Evolutionary conservation across 1,140 invertebrate genomes (phyloP), one percentile per base, ranked within the genome.

Genomic region (Drosophila jambulina): DNA sequence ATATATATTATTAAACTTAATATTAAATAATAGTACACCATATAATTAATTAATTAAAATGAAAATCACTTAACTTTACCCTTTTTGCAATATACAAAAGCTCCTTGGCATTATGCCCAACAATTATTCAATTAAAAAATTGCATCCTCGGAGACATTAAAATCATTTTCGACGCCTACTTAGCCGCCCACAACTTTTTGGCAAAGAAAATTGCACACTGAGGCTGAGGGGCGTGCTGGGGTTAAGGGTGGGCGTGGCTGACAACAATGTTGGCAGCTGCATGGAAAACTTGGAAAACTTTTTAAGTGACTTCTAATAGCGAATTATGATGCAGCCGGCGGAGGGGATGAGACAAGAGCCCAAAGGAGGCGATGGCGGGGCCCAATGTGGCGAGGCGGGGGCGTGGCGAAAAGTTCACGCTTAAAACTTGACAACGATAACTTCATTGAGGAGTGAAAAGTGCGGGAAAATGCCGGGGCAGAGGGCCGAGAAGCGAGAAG

Each of bases 271-370:
- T 88, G 80, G 84, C 84, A 88, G 83, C 83, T 88, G 84, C 84
- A 83, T 77, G 69, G 69, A 80, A 88, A 87, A 87, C 84, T 87
- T 88, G 72, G 72, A 34, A 87, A 87, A 87, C 54, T 87, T 87
- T 88, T 88, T 87, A 87, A 87, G 84, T 87, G 84, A 87, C 84
- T 87, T 87, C 84, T 87, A 87, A 87, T 87, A 88, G 84, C 84
- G 80, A 87, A 87, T 87, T 87, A 87, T 87, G 85, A 87, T 87
- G 84, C 71, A 70, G 77, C 59, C 75, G 25, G 32, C 49, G 77
- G 7, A 21, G 54, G n/a, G 53, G 58, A 40, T 53, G 45, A 63
- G 59, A 61, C 29, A 42, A 56, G 54, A 56, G 54, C 32, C 38
- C 40, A 17, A 21, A 48, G 21, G 25, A 13, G 27, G 45, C 32